phyloP scores from a whole-genome alignment of 2,888 invertebrate species.

The Alentia gelatinosa region DNA sequence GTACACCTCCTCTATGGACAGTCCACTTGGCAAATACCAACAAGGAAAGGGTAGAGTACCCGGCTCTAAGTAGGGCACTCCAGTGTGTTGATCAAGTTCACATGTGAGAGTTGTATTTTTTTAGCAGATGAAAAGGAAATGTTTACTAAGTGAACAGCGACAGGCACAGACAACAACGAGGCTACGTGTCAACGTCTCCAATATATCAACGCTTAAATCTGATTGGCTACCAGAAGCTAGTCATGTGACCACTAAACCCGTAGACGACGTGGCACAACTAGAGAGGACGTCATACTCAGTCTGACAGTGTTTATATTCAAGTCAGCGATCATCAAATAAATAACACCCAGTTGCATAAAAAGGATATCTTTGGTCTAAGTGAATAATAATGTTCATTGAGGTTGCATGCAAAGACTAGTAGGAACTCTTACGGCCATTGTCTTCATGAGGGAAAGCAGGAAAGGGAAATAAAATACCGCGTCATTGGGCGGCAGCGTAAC shows the following conservation, averaged over 20 bases:
- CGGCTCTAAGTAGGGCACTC: not conserved
- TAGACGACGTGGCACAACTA: constrained; percentile 34
- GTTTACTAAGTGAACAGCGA: not conserved
- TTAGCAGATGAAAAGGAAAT: not conserved
- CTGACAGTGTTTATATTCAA: constrained; percentile 18
- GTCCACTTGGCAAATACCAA: not conserved
- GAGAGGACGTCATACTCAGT: constrained; percentile 8
- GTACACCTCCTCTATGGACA: constrained; percentile 10
- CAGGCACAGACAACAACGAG: constrained; percentile 13
- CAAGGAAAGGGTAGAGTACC: not conserved
- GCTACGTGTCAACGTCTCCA: constrained; percentile 2
- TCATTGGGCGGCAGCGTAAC: constrained; percentile 42
- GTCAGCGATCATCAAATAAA: constrained; percentile 13
- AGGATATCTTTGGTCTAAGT: constrained; percentile 4
- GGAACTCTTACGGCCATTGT: constrained; percentile 51
- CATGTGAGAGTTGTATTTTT: not conserved
- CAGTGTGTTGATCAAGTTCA: not conserved
- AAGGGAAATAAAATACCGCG: constrained; percentile 40
- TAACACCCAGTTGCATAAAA: constrained; percentile 7
- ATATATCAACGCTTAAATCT: not conserved
- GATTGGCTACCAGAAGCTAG: constrained; percentile 52
- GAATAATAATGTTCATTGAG: constrained; percentile 37
- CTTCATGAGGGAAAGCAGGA: constrained; percentile 52
- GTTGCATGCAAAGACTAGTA: constrained; percentile 47
- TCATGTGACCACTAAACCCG: constrained; percentile 50